Evolutionary conservation across 1,140 invertebrate genomes (phyloP).

Genomic region (Leptestheria dahalacensis): DNA sequence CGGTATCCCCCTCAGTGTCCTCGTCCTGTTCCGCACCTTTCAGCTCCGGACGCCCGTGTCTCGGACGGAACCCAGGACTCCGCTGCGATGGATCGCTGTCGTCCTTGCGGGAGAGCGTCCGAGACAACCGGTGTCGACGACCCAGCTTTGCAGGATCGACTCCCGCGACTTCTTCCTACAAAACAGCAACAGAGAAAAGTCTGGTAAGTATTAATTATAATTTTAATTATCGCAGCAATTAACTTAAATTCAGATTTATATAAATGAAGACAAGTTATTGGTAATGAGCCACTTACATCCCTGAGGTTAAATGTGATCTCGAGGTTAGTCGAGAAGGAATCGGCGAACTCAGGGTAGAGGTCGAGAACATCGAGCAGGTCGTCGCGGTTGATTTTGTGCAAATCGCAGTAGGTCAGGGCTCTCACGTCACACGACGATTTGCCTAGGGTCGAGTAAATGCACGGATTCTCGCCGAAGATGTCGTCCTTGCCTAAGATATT

Average conservation of each 20-base stretch:
- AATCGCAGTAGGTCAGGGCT: constrained; percentile 96
- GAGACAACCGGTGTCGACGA: background rate
- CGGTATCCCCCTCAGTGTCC: background rate
- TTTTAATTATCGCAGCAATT: too few relatives aligned
- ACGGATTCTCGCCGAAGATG: constrained; percentile 96
- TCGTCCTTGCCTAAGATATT: constrained; percentile 73
- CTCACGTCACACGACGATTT: constrained; percentile 95
- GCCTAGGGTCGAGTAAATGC: constrained; percentile 77
- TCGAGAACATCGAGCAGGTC: constrained; percentile 93
- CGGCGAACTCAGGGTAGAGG: constrained; percentile 91
- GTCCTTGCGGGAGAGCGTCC: background rate
- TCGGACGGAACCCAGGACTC: background rate
- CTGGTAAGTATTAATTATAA: too few relatives aligned
- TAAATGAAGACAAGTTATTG: background rate
- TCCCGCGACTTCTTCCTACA: background rate
- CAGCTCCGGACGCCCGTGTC: background rate
- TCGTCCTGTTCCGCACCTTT: background rate
- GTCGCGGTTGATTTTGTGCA: constrained; percentile 92
- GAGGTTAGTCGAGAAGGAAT: constrained; percentile 81
- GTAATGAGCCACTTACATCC: constrained; percentile 51
- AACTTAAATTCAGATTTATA: too few relatives aligned
- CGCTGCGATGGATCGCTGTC: background rate
- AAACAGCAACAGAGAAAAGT: background rate
- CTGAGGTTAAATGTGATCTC: constrained; percentile 92
- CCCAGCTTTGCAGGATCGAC: background rate